These are phyloP conservation scores for Dendrolimus houi DNA, from an alignment of 2,888 invertebrate species.

Conservation along the genomic window DNA sequence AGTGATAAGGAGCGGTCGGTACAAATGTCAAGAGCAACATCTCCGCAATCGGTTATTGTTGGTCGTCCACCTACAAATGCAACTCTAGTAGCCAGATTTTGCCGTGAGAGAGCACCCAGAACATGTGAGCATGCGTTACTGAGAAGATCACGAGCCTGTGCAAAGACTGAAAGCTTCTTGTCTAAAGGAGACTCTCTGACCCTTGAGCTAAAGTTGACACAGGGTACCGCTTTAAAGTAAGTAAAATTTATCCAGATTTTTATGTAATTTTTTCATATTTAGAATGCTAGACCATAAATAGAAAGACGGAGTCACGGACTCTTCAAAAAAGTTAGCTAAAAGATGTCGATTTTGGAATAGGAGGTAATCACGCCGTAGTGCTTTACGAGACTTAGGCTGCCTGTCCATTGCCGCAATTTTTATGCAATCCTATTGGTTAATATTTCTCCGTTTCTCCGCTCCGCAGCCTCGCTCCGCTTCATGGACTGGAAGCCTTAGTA, in stretches of 20 bases:
- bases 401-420: no score
- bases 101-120: constrained; percentile 86
- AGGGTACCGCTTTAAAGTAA: constrained; percentile 90
- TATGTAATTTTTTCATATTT: neutral
- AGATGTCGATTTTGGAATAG: no score
- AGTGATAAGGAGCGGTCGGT: constrained; percentile 69
- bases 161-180: constrained; percentile 87
- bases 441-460: no score
- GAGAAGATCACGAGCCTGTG: constrained; percentile 82
- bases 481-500: no score
- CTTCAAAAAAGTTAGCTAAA: no score
- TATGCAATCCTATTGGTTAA: no score
- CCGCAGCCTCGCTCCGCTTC: no score
- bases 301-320: no score
- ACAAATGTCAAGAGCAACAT: constrained; percentile 67
- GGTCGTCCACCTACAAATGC: constrained; percentile 82
- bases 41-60: constrained; percentile 64
- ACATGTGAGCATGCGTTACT: constrained; percentile 90
- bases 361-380: no score
- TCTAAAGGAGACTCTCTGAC: constrained; percentile 89
- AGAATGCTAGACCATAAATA: no score
- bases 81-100: constrained; percentile 87
- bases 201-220: constrained; percentile 85
- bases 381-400: no score
- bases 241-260: constrained; percentile 15